These are phyloP conservation scores for Turritopsis rubra DNA, from an alignment of 30 jellyfish, hydroid and myxozoan species.

Conservation along the genomic window DNA sequence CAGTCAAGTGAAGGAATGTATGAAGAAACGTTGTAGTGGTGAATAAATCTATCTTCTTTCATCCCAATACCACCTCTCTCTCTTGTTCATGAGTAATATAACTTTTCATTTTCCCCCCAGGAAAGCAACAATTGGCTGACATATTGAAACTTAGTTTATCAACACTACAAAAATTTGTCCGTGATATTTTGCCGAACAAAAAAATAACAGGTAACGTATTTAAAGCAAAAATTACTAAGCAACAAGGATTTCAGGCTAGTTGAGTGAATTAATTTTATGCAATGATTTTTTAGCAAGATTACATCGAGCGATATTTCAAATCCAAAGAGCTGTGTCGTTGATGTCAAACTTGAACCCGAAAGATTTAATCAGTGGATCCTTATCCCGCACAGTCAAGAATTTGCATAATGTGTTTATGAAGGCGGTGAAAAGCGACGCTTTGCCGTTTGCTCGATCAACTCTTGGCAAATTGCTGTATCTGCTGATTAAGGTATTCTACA, in stretches of 20 bases:
- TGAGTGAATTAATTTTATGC: too few relatives aligned
- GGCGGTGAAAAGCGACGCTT: background rate
- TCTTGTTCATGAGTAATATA: too few relatives aligned
- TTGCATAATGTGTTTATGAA: background rate
- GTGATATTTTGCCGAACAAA: background rate
- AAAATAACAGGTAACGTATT: background rate
- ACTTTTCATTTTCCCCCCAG: background rate
- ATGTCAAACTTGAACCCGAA: background rate
- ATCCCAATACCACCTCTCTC: background rate
- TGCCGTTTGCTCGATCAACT: conserved; percentile 7
- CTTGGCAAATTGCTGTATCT: background rate
- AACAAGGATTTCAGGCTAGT: background rate
- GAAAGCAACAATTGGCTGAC: background rate
- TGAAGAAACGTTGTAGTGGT: background rate
- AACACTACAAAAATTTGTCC: background rate
- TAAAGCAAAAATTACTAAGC: background rate
- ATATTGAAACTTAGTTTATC: background rate
- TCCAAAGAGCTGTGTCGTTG: conserved; percentile 5
- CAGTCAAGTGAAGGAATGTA: background rate
- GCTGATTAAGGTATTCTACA: conserved; percentile 3
- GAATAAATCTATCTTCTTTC: background rate
- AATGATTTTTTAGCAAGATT: background rate
- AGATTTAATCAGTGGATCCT: background rate
- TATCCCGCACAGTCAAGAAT: background rate
- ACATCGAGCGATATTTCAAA: conserved; percentile 5